Evolutionary conservation across 2,113 vertebrate species (phyloP).

Genomic region (Saguinus midas): DNA sequence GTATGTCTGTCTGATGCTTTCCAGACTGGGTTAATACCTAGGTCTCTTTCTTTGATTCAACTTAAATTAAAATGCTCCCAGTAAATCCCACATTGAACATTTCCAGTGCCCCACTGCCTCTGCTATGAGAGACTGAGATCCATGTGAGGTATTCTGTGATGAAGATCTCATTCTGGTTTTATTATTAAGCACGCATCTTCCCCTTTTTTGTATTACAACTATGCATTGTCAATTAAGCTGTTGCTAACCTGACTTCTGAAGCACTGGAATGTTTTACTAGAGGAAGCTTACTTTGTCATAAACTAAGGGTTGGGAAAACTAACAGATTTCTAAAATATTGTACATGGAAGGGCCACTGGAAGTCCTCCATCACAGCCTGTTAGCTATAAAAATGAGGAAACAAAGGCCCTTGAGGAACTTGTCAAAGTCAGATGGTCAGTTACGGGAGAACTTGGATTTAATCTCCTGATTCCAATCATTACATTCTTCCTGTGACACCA

Average conservation of each 20-base stretch:
- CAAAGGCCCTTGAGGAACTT: not conserved
- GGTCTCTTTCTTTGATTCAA: not conserved
- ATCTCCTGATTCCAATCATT: not conserved
- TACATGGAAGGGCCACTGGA: not conserved
- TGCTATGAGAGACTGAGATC: not conserved
- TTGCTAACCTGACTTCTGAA: not conserved
- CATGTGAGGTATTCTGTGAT: not conserved
- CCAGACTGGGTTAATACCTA: not conserved
- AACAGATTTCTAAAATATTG: slow-evolving; percentile 33
- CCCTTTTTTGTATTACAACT: not conserved
- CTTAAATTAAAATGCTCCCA: not conserved
- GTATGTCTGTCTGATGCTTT: not conserved
- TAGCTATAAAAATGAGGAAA: not conserved
- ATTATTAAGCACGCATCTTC: not conserved
- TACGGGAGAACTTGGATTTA: not conserved
- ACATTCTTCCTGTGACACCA: not conserved
- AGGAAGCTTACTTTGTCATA: not conserved
- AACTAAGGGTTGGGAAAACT: not conserved
- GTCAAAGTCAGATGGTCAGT: not conserved
- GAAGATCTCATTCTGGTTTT: not conserved
- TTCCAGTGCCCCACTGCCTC: not conserved
- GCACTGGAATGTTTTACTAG: not conserved
- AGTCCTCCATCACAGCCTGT: not conserved
- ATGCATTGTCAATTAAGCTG: not conserved
- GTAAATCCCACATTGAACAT: not conserved